Base-by-base conservation (phyloP, 1,140 invertebrate genomes). In the Cyrtorhinus lividipennis region DNA sequence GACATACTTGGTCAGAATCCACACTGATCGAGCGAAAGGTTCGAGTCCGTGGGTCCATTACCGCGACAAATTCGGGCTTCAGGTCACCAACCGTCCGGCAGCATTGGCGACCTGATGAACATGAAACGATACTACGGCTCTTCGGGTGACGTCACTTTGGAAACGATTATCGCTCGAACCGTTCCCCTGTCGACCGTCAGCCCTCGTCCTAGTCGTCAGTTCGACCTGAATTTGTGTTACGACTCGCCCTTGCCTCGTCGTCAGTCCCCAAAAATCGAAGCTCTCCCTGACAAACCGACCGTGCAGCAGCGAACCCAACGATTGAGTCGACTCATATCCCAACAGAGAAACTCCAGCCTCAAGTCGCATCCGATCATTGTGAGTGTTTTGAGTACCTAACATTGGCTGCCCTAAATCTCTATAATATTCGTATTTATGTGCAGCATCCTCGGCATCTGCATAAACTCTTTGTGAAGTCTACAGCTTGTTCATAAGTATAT, bases 41-140 rank as follows among this genome's bases (percentile, higher is more conserved):
- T n/a, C n/a, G n/a, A n/a, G n/a, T n/a, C n/a, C 48, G 48, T 53
- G 48, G 18, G 48, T 53, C 48, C 45, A 62, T 62, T 61, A 38
- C 30, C 48, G 24, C 22, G 56, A 38, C n/a, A n/a, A n/a, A n/a
- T n/a, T 20, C 13, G 20, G 57, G 20, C 22, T 18, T 60, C 8
- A 65, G 63, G 56, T 58, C 56, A 58, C 56, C 22, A 24, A 18
- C 56, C 56, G 3, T 58, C 56, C 1, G 83, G 83, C 1, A 87
- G 84, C 64, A 85, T 88, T 44, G 85, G 85, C 2, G 85, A 88
- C 71, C 71, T 87, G 66, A 88, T 88, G 85, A 88, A 88, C 71
- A 68, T 81, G 66, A 83, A 83, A 69, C 82, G 80, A 67, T 87
- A 84, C 67, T 83, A 81, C 59, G 81, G 81, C 15, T 62, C 56